These are phyloP conservation scores for Dinocampus coccinellae DNA, from an alignment of 2,888 invertebrate species.

Conservation along the genomic window DNA sequence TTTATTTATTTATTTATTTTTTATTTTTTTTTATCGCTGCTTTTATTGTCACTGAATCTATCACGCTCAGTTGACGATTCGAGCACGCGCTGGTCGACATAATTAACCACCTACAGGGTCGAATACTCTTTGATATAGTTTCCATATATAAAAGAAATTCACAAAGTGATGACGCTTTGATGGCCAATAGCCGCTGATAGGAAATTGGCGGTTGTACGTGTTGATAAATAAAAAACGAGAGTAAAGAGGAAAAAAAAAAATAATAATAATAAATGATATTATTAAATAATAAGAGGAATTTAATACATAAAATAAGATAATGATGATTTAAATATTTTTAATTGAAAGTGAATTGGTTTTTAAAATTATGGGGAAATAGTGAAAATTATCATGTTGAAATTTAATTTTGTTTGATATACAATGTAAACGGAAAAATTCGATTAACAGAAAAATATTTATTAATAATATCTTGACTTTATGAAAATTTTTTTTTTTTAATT, in stretches of 20 bases:
- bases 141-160: background rate
- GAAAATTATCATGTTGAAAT: too few species aligned
- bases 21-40: background rate
- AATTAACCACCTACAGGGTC: background rate
- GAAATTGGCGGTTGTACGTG: background rate
- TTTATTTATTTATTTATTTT: background rate
- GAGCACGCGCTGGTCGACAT: background rate
- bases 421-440: too few species aligned
- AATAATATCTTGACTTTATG: too few species aligned
- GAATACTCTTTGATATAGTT: background rate
- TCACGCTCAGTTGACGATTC: background rate
- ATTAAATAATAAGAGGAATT: background rate
- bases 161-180: background rate
- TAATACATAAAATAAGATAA: too few species aligned
- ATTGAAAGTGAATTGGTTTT: background rate
- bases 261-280: background rate
- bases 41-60: background rate
- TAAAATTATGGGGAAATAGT: too few species aligned
- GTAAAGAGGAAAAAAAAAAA: background rate
- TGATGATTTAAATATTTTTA: background rate
- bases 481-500: too few species aligned
- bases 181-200: background rate
- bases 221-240: too few species aligned
- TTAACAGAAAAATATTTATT: too few species aligned
- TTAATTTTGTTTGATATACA: too few species aligned